Conservation (phyloP, 2,113 vertebrate species). For the Camelus bactrianus region DNA sequence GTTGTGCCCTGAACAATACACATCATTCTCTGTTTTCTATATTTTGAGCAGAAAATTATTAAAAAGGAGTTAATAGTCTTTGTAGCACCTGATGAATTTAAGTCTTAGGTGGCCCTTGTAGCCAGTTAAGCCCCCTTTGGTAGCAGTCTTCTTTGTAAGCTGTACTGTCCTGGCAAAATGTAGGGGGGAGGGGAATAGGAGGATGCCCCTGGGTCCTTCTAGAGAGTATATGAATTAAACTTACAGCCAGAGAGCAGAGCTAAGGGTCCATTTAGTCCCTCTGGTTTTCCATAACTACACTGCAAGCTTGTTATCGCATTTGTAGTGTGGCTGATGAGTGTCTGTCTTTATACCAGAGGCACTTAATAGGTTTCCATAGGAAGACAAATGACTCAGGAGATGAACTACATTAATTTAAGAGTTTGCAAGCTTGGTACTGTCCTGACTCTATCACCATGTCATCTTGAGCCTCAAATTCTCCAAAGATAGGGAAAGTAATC, state of each 20-base stretch:
- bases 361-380: not conserved
- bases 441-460: not conserved
- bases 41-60: slow-evolving; percentile 50
- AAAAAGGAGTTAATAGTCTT: not conserved
- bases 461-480: slow-evolving; percentile 21
- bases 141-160: not conserved
- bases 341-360: slow-evolving; percentile 8
- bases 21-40: not conserved
- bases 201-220: not conserved
- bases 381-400: slow-evolving; percentile 20
- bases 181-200: not conserved
- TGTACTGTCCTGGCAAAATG: not conserved
- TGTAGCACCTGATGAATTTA: not conserved
- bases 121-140: not conserved
- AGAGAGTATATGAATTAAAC: not conserved
- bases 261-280: not conserved
- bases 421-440: not conserved
- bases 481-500: slow-evolving; percentile 41
- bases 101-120: not conserved
- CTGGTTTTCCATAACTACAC: not conserved
- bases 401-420: slow-evolving; percentile 36
- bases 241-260: not conserved
- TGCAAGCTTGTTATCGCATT: not conserved
- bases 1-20: not conserved
- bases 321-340: not conserved